Evolutionary conservation across 2,888 invertebrate species (phyloP).

Genomic region (Thera britannica): DNA sequence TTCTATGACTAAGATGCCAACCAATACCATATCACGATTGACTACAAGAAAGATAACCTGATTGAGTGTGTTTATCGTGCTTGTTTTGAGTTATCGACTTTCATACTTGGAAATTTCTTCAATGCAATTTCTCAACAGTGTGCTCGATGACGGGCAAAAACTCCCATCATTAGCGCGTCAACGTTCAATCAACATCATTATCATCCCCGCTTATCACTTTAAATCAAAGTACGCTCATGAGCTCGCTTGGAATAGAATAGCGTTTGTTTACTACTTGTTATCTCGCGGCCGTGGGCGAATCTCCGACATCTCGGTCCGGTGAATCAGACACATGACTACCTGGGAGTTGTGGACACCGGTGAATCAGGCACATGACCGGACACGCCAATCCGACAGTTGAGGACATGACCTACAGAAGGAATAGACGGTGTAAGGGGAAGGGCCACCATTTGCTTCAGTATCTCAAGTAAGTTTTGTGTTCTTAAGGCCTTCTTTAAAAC

Average conservation of each 20-base stretch:
- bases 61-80: constrained; percentile 5
- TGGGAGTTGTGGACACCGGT: constrained; percentile 38
- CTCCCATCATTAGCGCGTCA: constrained; percentile 30
- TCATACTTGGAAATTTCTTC: constrained; percentile 25
- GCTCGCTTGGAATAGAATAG: constrained; percentile 48
- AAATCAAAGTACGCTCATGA: constrained; percentile 38
- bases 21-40: not conserved
- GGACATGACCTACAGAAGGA: constrained; percentile 56
- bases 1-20: constrained; percentile 2
- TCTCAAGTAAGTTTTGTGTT: constrained; percentile 61
- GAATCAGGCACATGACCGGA: constrained; percentile 37
- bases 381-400: constrained; percentile 4
- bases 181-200: constrained; percentile 34
- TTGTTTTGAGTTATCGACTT: constrained; percentile 25
- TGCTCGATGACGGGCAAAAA: constrained; percentile 21
- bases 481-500: not conserved
- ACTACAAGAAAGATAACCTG: not conserved
- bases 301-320: constrained; percentile 42
- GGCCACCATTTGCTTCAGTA: constrained; percentile 68
- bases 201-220: constrained; percentile 37
- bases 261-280: constrained; percentile 56
- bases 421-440: constrained; percentile 65
- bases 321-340: constrained; percentile 39
- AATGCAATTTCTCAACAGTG: constrained; percentile 25
- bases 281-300: constrained; percentile 51